Percentiles rank a stretch among this genome's conserved stretches.
These are phyloP conservation scores for Phortica okadai DNA, from an alignment of 2,888 invertebrate species.

Conservation along the genomic window DNA sequence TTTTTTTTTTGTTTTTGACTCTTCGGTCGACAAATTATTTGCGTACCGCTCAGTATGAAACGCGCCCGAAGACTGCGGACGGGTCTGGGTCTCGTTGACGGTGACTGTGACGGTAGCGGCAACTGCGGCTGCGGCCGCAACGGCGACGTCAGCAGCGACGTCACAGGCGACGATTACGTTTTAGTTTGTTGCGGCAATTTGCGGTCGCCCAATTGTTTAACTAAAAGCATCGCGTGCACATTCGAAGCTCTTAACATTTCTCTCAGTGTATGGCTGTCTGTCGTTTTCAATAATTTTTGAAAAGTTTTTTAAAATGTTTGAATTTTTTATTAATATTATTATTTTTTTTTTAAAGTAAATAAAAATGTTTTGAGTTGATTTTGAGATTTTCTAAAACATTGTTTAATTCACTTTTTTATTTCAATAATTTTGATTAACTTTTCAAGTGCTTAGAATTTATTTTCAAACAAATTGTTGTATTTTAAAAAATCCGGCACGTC, in stretches of 20 bases:
- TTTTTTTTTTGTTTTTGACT: conserved; percentile 10
- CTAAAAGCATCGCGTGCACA: not conserved
- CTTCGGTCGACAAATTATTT: not conserved
- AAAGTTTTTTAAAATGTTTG: not conserved
- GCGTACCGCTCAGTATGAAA: conserved; percentile 42
- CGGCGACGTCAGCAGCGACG: not conserved
- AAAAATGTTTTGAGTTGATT: not conserved
- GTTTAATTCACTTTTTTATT: not conserved
- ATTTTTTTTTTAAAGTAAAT: not conserved
- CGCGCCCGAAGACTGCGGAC: conserved; percentile 42
- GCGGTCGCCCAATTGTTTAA: not conserved
- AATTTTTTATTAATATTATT: not conserved
- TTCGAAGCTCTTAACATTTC: not conserved
- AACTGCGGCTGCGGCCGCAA: conserved; percentile 12
- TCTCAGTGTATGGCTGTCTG: not conserved
- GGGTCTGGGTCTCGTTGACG: not conserved
- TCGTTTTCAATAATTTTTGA: not conserved
- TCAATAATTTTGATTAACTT: not conserved
- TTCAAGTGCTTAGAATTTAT: not conserved
- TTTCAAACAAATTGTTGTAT: too few relatives aligned
- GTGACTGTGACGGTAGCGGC: not conserved
- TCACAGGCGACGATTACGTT: not conserved
- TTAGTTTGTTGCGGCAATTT: conserved; percentile 7
- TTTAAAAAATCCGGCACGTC: too few relatives aligned
- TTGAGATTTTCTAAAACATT: not conserved